A percentile compares a stretch with the other conserved stretches of the same genome.
These are phyloP conservation scores for Phoenicopterus ruber DNA, from an alignment of 2,113 vertebrate species.

Conservation along the genomic window DNA sequence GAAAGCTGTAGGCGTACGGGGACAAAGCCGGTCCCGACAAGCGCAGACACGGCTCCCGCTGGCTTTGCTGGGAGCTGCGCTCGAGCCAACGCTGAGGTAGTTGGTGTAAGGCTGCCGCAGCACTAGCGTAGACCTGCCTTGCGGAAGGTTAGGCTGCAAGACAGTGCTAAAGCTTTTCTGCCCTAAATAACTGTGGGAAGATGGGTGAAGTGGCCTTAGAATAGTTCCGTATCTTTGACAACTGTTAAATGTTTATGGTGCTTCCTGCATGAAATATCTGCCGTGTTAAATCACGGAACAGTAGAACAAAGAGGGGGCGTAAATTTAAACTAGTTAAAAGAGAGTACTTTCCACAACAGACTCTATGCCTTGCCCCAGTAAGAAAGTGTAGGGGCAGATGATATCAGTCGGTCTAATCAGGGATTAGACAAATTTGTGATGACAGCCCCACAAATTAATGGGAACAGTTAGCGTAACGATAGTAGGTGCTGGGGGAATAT, in stretches of 20 bases:
- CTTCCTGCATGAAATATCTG: not conserved
- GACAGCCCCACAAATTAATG: not conserved
- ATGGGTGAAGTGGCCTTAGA: not conserved
- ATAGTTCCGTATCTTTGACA: not conserved
- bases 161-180: not conserved
- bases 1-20: not conserved
- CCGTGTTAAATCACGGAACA: not conserved
- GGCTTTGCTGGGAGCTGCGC: not conserved
- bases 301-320: not conserved
- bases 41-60: not conserved
- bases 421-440: not conserved
- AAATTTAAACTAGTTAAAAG: not conserved
- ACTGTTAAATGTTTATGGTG: not conserved
- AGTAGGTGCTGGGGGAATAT: not conserved
- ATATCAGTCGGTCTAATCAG: not conserved
- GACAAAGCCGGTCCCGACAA: not conserved
- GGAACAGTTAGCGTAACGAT: not conserved
- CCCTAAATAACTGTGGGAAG: not conserved
- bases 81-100: not conserved
- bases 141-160: not conserved
- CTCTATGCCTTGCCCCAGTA: not conserved
- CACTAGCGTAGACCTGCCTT: conserved; percentile 1
- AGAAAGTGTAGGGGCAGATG: not conserved
- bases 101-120: not conserved
- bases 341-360: not conserved